These are phyloP conservation scores for Papilio polytes DNA, from an alignment of 1,140 invertebrate species.

Conservation along the genomic window DNA sequence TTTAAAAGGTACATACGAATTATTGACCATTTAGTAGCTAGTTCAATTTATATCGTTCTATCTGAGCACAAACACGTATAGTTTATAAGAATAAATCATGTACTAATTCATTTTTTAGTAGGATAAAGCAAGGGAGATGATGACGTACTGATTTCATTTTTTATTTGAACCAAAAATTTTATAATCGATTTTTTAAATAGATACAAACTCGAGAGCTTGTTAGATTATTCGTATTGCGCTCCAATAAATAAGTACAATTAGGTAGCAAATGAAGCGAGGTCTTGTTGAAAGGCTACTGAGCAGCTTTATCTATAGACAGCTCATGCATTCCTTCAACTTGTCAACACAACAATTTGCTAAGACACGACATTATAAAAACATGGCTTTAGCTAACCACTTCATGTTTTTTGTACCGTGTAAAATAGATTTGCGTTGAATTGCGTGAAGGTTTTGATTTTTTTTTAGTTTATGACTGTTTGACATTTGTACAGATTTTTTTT, in stretches of 20 bases:
- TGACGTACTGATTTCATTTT: background rate
- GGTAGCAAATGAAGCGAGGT: background rate
- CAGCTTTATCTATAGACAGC: background rate
- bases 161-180: background rate
- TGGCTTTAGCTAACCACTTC: background rate
- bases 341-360: constrained; percentile 10
- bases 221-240: background rate
- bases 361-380: constrained; percentile 10
- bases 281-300: constrained; percentile 15
- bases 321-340: constrained; percentile 7
- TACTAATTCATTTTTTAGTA: too few species aligned
- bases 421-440: background rate
- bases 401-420: background rate
- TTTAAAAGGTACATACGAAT: too few species aligned
- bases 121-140: too few species aligned
- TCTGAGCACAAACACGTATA: background rate
- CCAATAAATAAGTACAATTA: constrained; percentile 13
- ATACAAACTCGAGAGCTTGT: background rate
- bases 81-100: background rate
- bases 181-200: too few species aligned
- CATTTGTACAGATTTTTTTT: too few species aligned
- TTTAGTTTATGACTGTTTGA: background rate
- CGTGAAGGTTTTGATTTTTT: background rate
- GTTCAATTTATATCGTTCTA: too few species aligned
- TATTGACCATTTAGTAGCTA: too few species aligned